Evolutionary conservation across 92 coral and sea anemone genomes (phyloP), one percentile per base, ranked within the genome.

Genomic region (Umimayanthus kanabou): DNA sequence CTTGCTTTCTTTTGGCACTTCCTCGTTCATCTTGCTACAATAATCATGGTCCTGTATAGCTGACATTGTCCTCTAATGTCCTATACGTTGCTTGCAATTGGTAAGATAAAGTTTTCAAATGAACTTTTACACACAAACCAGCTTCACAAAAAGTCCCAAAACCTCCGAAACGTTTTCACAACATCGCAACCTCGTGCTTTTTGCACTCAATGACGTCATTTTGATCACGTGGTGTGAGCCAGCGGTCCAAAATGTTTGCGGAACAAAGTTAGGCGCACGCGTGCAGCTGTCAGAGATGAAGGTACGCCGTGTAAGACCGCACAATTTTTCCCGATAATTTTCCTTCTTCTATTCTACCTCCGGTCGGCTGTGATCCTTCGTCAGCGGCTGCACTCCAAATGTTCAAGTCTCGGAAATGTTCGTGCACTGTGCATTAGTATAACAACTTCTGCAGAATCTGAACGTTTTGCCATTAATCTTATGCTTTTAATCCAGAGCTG

Each of bases 31-130:
- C 45, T 80, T 80, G 55, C 70, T 29, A 84, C 98, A 97, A 88
- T 97, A 97, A 89, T 92, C 95, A 85, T 97, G 99, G 82, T 97
- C 99, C 88, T 84, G 57, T 18, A 84, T 11, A 49, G 89, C 90
- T 53, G 79, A 69, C 71, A 67, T 80, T 47, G 50, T 23, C 50
- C 15, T 28, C 2, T 22, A 71, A 45, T 55, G 39, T 47, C 26
- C 58, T 39, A 5, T 20, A 39, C 14, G 50, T 33, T 29, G 73
- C n/a, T 30, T 57, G n/a, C n/a, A n/a, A n/a, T n/a, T n/a, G 15
- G 26, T 42, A 43, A 4, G n/a, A 70, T 11, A 25, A 71, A 23
- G 43, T 13, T 25, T 64, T 80, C 66, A 22, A 76, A 10, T 18
- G 50, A 25, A 70, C 13, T n/a, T 6, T 10, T 9, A 13, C 28